phyloP scores from a whole-genome alignment of 2,113 vertebrate species.

The Sapayoa aenigma region DNA sequence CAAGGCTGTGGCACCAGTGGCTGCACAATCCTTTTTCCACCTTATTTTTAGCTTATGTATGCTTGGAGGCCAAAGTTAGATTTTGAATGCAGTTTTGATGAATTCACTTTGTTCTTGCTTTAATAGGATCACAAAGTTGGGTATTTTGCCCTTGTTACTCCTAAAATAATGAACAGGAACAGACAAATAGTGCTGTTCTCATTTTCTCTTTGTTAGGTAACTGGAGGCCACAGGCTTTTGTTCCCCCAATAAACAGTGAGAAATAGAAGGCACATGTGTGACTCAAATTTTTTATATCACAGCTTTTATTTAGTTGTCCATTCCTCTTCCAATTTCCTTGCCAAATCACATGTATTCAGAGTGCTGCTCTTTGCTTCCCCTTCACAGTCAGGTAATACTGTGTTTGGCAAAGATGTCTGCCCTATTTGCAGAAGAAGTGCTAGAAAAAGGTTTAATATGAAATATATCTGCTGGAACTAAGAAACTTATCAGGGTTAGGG shows the following conservation, averaged over 20 bases:
- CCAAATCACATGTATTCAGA: not conserved
- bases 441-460: not conserved
- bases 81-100: not conserved
- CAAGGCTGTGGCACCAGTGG: not conserved
- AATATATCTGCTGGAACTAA: not conserved
- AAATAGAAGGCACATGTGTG: not conserved
- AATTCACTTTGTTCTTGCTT: not conserved
- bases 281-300: not conserved
- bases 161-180: not conserved
- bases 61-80: not conserved
- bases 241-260: not conserved
- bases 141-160: not conserved
- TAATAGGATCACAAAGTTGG: not conserved
- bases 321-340: not conserved
- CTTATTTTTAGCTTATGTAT: not conserved
- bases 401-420: not conserved
- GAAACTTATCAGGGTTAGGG: not conserved
- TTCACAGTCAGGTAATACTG: not conserved
- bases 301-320: not conserved
- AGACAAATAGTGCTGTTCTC: not conserved
- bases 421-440: not conserved
- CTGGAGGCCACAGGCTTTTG: not conserved
- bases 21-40: not conserved
- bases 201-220: constrained; percentile 16
- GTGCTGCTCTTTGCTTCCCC: not conserved